Percentiles rank a stretch among this genome's conserved stretches.
Evolutionary conservation across 2,113 vertebrate species (phyloP).

Genomic region (Ginglymostoma cirratum): DNA sequence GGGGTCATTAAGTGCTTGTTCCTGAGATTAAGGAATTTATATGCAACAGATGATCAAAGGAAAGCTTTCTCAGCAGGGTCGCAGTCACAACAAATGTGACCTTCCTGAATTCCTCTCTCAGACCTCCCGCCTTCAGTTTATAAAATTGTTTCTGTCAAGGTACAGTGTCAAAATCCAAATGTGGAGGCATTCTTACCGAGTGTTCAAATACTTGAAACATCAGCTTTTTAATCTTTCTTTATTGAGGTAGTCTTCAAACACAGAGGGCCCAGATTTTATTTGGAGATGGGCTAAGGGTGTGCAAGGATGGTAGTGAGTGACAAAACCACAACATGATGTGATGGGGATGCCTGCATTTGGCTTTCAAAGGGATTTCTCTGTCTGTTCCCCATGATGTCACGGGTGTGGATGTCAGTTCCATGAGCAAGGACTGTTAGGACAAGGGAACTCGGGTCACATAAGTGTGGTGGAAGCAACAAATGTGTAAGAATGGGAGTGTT

Average conservation of each 20-base stretch:
- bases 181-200: not conserved
- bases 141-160: conserved; percentile 55
- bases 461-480: not conserved
- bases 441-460: not conserved
- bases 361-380: not conserved
- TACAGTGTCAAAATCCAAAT: conserved; percentile 20
- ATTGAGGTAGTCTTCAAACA: not conserved
- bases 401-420: not conserved
- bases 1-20: conserved; percentile 37
- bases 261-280: not conserved
- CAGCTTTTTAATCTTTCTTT: not conserved
- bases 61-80: conserved; percentile 56
- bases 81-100: conserved; percentile 56
- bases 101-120: conserved; percentile 50
- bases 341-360: not conserved
- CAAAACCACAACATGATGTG: not conserved
- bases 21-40: conserved; percentile 61
- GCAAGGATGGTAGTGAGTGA: not conserved
- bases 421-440: not conserved
- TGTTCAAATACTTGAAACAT: not conserved
- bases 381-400: not conserved
- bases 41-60: conserved; percentile 69
- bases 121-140: conserved; percentile 57
- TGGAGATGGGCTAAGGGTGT: not conserved
- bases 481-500: not conserved